Base-by-base conservation (phyloP, 2,113 vertebrate genomes). In the Chascanopsetta lugubris region DNA sequence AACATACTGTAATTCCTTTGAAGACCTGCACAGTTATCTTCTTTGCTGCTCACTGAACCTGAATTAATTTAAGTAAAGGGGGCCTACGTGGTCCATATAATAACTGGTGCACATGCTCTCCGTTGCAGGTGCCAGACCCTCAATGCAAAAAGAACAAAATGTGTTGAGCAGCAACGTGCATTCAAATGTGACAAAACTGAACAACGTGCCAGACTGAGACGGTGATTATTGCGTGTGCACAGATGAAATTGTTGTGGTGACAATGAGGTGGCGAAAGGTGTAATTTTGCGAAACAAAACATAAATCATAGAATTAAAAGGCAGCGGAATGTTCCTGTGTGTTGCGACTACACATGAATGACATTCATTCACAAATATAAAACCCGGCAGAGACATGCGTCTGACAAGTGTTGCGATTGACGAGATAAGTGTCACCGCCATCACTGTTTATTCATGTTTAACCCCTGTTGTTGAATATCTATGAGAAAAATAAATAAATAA, bases 361-460 rank as follows among this genome's bases (percentile, higher is more conserved):
- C 62, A 42, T 17, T 40, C 29, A 26, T 20, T 56, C 27, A 40
- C 15, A 32, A 58, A 60, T 24, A 67, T 72, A 69, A n/a, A 74
- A 80, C 47, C 57, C 50, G 24, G 59, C 12, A 27, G 58, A 77
- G 42, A 68, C 29, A 46, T 21, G 68, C 27, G 59, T 62, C 65
- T 34, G 4, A 53, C 58, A 51, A 45, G 21, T 2, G 21, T 5
- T 32, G 5, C 54, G 65, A 69, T 54, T 77, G 71, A 77, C 72
- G 46, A 57, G 34, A 55, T 64, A 74, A 85, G 63, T 80, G 61
- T 69, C 74, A 75, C 24, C 24, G 30, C 64, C 77, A 76, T 79
- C 66, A 36, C 30, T 59, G 74, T 72, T 79, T 63, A 69, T 62
- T 72, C 53, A 56, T 69, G 71, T 80, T 68, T 59, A 67, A 65